A percentile compares a stretch with the other conserved stretches of the same genome.
phyloP scores from a whole-genome alignment of 2,797 vertebrate species.

The Lutjanus argentimaculatus region DNA sequence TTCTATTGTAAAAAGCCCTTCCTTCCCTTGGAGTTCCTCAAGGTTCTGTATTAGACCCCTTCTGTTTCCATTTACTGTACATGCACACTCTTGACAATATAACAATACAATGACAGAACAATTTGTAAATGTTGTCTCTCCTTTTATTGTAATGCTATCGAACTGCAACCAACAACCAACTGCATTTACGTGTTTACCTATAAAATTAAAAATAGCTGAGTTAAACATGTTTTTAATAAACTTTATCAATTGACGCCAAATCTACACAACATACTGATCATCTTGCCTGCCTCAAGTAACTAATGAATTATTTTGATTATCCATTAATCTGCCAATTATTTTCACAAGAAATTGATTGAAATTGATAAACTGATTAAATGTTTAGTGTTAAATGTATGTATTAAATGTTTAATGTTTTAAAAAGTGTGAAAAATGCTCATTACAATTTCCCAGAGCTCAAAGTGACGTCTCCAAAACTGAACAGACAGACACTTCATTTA shows the following conservation, averaged over 20 bases:
- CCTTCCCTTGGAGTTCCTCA: constrained; percentile 7
- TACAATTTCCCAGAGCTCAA: too few relatives aligned
- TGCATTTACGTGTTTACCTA: neutral
- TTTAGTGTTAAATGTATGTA: too few relatives aligned
- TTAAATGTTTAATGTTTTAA: too few relatives aligned
- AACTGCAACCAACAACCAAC: neutral
- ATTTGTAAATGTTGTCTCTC: neutral
- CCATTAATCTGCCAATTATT: too few relatives aligned
- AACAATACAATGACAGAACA: neutral
- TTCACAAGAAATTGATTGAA: too few relatives aligned
- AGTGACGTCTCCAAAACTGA: too few relatives aligned
- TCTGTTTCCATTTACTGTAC: neutral
- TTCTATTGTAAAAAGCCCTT: too few relatives aligned
- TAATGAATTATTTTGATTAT: too few relatives aligned
- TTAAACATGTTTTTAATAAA: neutral
- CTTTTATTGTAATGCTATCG: neutral
- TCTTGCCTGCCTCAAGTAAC: neutral
- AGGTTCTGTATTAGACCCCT: constrained; percentile 1
- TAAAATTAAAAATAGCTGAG: neutral
- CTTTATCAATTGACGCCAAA: too few relatives aligned
- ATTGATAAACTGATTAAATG: too few relatives aligned
- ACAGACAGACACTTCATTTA: too few relatives aligned
- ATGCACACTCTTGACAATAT: neutral
- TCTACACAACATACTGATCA: neutral
- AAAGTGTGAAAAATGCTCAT: too few relatives aligned